Percentiles rank a stretch among this genome's conserved stretches.
Evolutionary conservation across 1,140 invertebrate species (phyloP).

Genomic region (Mya arenaria): DNA sequence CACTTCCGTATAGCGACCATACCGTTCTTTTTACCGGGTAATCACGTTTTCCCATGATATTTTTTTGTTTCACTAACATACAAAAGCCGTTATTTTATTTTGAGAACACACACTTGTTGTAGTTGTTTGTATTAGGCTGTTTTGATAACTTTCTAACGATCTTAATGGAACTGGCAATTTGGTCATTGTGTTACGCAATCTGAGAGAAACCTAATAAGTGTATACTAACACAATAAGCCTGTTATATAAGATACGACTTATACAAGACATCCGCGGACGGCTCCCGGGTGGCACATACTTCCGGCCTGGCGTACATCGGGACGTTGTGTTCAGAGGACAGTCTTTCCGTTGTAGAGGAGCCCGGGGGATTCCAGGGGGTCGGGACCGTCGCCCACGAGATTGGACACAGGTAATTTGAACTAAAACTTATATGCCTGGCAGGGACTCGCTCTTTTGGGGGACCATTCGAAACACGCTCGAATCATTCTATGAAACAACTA

Average conservation of each 20-base stretch:
- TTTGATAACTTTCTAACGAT: background rate
- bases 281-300: background rate
- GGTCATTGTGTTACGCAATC: background rate
- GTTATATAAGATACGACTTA: no score
- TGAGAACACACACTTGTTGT: background rate
- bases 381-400: conserved; percentile 71
- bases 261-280: no score
- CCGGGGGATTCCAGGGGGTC: conserved; percentile 72
- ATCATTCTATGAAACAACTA: no score
- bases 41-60: background rate
- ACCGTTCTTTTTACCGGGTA: conserved; percentile 53
- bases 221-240: no score
- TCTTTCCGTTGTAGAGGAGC: conserved; percentile 71
- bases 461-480: no score
- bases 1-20: conserved; percentile 40
- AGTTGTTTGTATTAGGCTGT: background rate
- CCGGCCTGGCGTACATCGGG: conserved; percentile 69
- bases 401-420: conserved; percentile 66
- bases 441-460: no score
- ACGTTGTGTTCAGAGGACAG: conserved; percentile 70
- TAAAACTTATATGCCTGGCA: no score
- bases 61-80: background rate
- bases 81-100: background rate
- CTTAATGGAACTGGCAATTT: background rate
- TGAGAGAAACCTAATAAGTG: background rate